Evolutionary conservation across 1,140 invertebrate genomes (phyloP).

Genomic region (Drosophila azteca): DNA sequence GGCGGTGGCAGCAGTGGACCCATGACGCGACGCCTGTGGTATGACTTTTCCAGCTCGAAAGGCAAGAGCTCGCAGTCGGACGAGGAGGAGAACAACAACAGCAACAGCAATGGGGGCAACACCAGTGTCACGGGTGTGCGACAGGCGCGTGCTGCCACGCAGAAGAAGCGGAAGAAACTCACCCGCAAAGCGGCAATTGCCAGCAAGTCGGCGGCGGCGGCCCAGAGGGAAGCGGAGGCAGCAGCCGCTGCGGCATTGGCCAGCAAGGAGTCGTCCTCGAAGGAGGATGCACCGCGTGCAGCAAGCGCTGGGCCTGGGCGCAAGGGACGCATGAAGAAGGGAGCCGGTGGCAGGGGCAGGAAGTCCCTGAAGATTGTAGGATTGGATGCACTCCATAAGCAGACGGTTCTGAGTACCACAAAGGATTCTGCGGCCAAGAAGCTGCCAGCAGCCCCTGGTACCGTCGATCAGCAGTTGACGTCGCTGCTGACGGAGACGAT

Average conservation of each 20-base stretch:
- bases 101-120: slow-evolving; percentile 67
- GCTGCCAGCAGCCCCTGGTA: slow-evolving; percentile 92
- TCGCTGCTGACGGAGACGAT: slow-evolving; percentile 88
- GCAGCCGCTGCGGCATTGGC: slow-evolving; percentile 53
- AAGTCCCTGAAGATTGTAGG: slow-evolving; percentile 88
- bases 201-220: slow-evolving; percentile 78
- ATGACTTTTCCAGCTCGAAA: slow-evolving; percentile 88
- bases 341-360: slow-evolving; percentile 61
- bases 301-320: slow-evolving; percentile 62
- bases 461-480: slow-evolving; percentile 94
- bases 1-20: slow-evolving; percentile 15
- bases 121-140: slow-evolving; percentile 20
- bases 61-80: slow-evolving; percentile 86
- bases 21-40: slow-evolving; percentile 90
- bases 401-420: slow-evolving; percentile 93
- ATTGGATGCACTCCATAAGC: slow-evolving; percentile 94
- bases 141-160: slow-evolving; percentile 66
- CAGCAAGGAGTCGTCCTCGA: slow-evolving; percentile 70
- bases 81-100: slow-evolving; percentile 84
- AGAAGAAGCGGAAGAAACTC: slow-evolving; percentile 83
- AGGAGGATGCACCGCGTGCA: slow-evolving; percentile 57
- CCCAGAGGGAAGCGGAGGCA: slow-evolving; percentile 73
- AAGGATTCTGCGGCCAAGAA: slow-evolving; percentile 87
- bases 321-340: slow-evolving; percentile 76
- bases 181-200: slow-evolving; percentile 79